Base-by-base conservation (phyloP, 2,113 vertebrate genomes). In the Rhodinocichla rosea region DNA sequence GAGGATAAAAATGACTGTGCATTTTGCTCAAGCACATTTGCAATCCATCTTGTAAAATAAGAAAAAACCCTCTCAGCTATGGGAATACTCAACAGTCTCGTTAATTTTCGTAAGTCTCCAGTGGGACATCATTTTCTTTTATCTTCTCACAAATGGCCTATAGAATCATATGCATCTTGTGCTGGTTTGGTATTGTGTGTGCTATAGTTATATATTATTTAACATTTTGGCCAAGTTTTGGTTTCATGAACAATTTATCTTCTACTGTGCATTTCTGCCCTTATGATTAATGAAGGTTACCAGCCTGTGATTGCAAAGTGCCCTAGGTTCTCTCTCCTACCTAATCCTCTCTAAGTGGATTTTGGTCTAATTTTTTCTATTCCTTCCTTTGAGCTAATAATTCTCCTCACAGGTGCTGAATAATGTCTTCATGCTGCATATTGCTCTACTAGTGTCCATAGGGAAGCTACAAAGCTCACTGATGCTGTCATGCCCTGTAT, bases 71-170 rank as follows among this genome's bases (percentile, higher is more conserved):
- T 87, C 57, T 89, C 27, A 70, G 70, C 79, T 52, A 12, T 80
- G 55, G 75, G 68, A 85, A 73, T 88, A 80, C 70, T 84, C 79
- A 94, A 71, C 40, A 83, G 65, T 71, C 83, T 92, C 27, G 2
- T 96, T 96, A 92, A 92, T 94, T 96, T 84, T 81, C 59, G 17
- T 53, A 83, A 60, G 53, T 93, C 87, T 95, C 91, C 53, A 78
- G 64, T 87, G 84, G 49, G 70, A 57, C 17, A 73, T 90, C 0
- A 62, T 92, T 90, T 95, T 88, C 83, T 94, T 91, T 89, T 79
- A 78, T 94, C 92, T 94, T 53, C 40, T 91, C 74, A 68, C 69
- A 87, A 95, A 87, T 92, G 75, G 39, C 71, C 53, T 87, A 32
- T 80, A 45, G 69, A 88, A 95, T 90, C 67, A 71, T 82, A 83